These are phyloP conservation scores for Sylvilagus floridanus DNA, from an alignment of 2,797 vertebrate species.

Conservation along the genomic window DNA sequence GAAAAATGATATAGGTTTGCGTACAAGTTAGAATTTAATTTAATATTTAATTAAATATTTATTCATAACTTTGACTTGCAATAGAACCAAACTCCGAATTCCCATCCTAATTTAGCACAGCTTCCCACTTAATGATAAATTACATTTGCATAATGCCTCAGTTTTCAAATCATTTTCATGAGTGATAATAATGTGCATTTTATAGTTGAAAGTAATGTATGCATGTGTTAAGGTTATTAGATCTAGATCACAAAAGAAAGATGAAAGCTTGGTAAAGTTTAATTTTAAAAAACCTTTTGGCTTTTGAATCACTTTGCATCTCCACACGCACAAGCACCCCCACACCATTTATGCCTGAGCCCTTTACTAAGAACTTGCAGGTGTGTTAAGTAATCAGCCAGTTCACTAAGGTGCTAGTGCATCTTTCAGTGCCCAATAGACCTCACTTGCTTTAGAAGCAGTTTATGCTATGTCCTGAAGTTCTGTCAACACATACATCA, in stretches of 20 bases:
- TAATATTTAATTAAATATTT: background rate
- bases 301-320: background rate
- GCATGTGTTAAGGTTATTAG: background rate
- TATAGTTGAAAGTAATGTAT: background rate
- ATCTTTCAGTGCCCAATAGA: background rate
- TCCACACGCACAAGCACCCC: fast-evolving
- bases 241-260: background rate
- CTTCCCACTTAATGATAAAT: background rate
- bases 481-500: background rate
- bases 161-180: background rate
- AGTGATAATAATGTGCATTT: background rate
- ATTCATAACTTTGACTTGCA: background rate
- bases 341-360: fast-evolving
- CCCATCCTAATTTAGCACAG: background rate
- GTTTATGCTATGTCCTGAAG: fast-evolving
- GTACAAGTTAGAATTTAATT: background rate
- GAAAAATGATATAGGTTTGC: background rate
- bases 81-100: background rate
- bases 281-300: background rate
- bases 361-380: background rate
- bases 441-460: background rate
- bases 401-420: background rate
- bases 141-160: background rate
- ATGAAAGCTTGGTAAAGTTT: background rate
- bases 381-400: background rate